phyloP scores from a whole-genome alignment of 1,140 invertebrate species.

The Orussus abietinus region DNA sequence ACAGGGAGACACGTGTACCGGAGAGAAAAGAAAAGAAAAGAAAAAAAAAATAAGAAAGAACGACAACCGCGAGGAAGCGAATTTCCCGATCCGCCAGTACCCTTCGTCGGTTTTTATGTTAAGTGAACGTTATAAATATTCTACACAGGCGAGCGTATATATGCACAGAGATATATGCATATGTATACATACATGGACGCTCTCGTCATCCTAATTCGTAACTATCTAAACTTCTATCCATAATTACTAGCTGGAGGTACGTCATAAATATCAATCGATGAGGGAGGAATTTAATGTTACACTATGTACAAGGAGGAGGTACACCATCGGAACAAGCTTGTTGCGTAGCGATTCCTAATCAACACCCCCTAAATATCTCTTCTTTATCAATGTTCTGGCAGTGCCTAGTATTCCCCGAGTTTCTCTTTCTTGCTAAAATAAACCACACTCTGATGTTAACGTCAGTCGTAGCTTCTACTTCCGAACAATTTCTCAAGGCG shows the following conservation, averaged over 20 bases:
- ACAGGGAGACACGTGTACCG: background rate
- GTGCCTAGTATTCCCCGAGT: constrained; percentile 9
- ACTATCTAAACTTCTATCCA: constrained; percentile 27
- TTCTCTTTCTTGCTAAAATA: constrained; percentile 14
- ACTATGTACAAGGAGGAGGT: constrained; percentile 45
- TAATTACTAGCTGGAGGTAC: constrained; percentile 10
- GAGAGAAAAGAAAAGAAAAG: background rate
- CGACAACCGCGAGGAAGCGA: constrained; percentile 11
- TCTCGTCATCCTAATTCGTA: constrained; percentile 29
- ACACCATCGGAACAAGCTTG: constrained; percentile 28
- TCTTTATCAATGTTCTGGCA: constrained; percentile 5
- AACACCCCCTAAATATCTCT: constrained; percentile 7
- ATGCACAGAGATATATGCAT: too few species aligned
- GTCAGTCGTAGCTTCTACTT: constrained; percentile 12
- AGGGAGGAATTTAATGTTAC: constrained; percentile 35
- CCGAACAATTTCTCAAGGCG: too few species aligned
- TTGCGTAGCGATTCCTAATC: too few species aligned
- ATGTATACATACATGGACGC: too few species aligned
- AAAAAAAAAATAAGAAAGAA: constrained; percentile 7
- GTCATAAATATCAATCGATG: constrained; percentile 21
- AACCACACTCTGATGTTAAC: constrained; percentile 10
- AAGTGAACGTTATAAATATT: constrained; percentile 34
- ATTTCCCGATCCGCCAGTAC: constrained; percentile 27
- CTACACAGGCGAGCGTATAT: too few species aligned
- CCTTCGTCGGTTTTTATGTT: constrained; percentile 12